Evolutionary conservation across 1,140 invertebrate genomes (phyloP), one percentile per base, ranked within the genome.

Genomic region (Bombyx mandarina): DNA sequence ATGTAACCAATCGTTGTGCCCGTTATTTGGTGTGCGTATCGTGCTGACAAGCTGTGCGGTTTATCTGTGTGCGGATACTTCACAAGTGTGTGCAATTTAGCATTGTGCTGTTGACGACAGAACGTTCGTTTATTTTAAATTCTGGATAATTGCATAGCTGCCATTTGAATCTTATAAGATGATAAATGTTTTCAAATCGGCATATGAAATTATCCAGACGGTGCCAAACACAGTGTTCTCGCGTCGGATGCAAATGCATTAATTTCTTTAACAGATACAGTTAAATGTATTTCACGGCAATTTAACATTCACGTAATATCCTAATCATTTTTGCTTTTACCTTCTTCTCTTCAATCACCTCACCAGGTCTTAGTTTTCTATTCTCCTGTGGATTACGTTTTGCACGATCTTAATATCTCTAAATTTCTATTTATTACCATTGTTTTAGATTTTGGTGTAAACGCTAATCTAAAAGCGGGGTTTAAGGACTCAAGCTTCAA

Each of bases 291-390:
- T 73, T 77, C 74, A 86, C 80, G 82, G 80, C 80, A 75, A 78
- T 67, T 77, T 75, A 85, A 81, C 84, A 87, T 87, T 84, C 82
- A 87, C 66, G 73, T 71, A 77, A 72, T 76, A 77, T 71, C 80
- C 73, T 73, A 75, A 79, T 77, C 78, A 62, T 69, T 73, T 96
- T 94, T 96, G 94, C 94, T 95, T 94, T 96, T 95, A 97, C 95
- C 95, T 95, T 96, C 90, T 93, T 94, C 79, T 97, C 95, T 89
- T 96, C 95, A 83, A 95, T 82, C 88, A 97, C 93, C 91, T 97
- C 95, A 86, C 95, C 95, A 64, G 95, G 95, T 77, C 95, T 94
- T 89, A 97, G 93, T 93, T 96, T 97, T 90, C 94, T 89, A 86
- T 87, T 77, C 65, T 87, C 86, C 88, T 89, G 88, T 86, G 79